These are phyloP conservation scores for Novumbra hubbsi DNA, from an alignment of 2,797 vertebrate genomes.

Conservation along the genomic window DNA sequence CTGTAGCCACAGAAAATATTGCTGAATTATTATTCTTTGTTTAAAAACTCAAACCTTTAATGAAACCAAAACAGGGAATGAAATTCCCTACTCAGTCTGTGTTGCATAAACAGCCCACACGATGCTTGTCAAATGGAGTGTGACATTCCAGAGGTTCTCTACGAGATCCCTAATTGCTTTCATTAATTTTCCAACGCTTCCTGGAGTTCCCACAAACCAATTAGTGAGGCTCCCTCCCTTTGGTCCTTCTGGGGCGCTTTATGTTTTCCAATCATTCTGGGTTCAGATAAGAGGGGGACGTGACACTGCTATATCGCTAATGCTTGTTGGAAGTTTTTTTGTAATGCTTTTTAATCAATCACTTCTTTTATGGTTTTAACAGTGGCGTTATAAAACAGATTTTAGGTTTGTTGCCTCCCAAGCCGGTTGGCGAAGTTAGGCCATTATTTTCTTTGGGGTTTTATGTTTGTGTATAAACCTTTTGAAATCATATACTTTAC, in stretches of 20 bases:
- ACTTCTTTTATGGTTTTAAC: no score
- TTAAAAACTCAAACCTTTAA: not conserved
- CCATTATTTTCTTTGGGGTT: no score
- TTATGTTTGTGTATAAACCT: no score
- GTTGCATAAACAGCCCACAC: slow-evolving; percentile 19
- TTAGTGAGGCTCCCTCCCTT: slow-evolving; percentile 55
- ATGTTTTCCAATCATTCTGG: slow-evolving; percentile 32
- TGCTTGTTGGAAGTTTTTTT: not conserved
- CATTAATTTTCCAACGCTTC: slow-evolving; percentile 60
- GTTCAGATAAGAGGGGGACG: not conserved
- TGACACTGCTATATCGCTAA: not conserved
- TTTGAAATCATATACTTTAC: not conserved
- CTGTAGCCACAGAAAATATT: not conserved
- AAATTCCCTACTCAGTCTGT: not conserved
- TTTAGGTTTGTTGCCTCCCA: not conserved
- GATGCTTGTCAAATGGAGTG: slow-evolving; percentile 61
- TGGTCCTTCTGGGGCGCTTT: slow-evolving; percentile 18
- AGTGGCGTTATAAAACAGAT: no score
- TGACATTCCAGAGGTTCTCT: slow-evolving; percentile 68
- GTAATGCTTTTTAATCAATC: no score
- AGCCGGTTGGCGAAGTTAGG: not conserved
- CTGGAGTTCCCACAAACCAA: slow-evolving; percentile 64
- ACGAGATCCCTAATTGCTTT: slow-evolving; percentile 57
- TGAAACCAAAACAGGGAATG: not conserved
- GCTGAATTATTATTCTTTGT: not conserved